phyloP scores from a whole-genome alignment of 2,888 invertebrate species.

The Amphipoea oculea region DNA sequence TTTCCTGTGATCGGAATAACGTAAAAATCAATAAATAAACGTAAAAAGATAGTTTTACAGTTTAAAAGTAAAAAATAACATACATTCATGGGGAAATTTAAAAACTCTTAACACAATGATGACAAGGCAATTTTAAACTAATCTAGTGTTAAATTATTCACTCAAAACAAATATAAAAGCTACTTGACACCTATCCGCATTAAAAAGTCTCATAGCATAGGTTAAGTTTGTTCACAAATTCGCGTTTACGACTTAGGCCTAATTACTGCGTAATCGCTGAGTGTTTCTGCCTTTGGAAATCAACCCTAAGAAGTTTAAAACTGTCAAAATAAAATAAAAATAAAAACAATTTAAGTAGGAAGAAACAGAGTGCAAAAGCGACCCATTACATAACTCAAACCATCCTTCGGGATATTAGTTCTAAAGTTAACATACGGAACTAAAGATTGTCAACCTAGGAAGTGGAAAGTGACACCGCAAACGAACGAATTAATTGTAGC shows the following conservation, averaged over 20 bases:
- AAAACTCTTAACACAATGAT: background rate
- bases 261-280: background rate
- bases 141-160: background rate
- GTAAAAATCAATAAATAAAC: background rate
- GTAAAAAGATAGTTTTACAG: background rate
- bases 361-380: background rate
- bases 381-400: background rate
- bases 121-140: background rate
- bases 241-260: background rate
- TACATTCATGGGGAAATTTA: background rate
- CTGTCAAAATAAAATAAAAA: background rate
- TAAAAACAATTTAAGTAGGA: background rate
- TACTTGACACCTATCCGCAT: background rate
- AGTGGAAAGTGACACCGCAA: constrained; percentile 42
- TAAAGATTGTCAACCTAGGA: constrained; percentile 48
- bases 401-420: constrained; percentile 2
- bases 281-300: background rate
- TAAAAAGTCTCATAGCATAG: background rate
- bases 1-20: background rate
- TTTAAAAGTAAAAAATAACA: background rate
- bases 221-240: background rate
- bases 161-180: background rate
- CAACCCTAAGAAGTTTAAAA: background rate
- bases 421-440: constrained; percentile 17
- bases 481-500: constrained; percentile 57